Conservation (phyloP, 2,797 vertebrate genomes). For the Pogoniulus pusillus region DNA sequence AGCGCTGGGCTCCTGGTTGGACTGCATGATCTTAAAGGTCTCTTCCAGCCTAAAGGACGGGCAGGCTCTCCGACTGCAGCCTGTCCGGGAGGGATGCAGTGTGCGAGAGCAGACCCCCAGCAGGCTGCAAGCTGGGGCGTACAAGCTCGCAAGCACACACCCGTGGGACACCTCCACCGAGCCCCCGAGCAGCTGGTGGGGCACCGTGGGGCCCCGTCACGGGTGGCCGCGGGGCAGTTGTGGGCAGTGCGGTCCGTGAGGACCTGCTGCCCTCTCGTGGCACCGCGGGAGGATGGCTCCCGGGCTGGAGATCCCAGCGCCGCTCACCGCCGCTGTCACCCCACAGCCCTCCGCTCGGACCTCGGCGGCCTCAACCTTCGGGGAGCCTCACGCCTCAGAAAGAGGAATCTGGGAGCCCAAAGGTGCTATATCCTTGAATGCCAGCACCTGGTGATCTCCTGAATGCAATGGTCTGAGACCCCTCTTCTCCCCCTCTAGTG, state of each 20-base stretch:
- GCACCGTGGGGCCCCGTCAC: not conserved
- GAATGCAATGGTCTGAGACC: fast-evolving
- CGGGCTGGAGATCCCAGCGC: not conserved
- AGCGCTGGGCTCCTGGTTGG: too few species aligned
- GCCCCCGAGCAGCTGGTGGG: not conserved
- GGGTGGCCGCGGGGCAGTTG: not conserved
- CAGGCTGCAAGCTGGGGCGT: fast-evolving
- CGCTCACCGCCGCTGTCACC: not conserved
- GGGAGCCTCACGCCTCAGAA: not conserved
- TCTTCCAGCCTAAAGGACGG: too few species aligned
- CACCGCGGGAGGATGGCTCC: slow-evolving; percentile 12
- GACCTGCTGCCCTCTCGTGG: slow-evolving; percentile 79
- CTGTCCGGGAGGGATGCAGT: fast-evolving
- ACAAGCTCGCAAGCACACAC: fast-evolving
- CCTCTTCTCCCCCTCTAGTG: not conserved
- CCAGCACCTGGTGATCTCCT: fast-evolving
- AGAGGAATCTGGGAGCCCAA: fast-evolving
- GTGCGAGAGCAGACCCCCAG: fast-evolving
- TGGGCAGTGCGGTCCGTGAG: slow-evolving; percentile 6
- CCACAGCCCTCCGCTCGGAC: fast-evolving
- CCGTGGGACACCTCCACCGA: not conserved
- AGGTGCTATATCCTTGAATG: fast-evolving
- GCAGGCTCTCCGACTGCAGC: fast-evolving
- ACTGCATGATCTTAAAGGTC: too few species aligned
- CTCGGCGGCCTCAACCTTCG: not conserved